Conservation (phyloP, 2,797 vertebrate species). For the Characodon lateralis region DNA sequence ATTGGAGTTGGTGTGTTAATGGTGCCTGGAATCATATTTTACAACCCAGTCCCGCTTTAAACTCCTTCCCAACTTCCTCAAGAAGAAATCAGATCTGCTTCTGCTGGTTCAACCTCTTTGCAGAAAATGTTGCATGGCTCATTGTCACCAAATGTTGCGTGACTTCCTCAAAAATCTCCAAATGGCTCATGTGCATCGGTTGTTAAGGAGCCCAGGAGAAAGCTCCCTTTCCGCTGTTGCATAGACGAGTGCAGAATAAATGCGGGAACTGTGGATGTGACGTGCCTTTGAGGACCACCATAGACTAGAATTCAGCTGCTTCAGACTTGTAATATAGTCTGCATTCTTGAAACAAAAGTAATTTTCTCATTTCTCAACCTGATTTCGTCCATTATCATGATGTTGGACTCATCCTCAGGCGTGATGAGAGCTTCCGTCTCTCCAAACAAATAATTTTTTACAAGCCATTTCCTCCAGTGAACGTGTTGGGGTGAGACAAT, state of each 20-base stretch:
- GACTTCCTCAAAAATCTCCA: constrained; percentile 49
- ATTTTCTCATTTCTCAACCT: background rate
- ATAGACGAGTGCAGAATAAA: constrained; percentile 48
- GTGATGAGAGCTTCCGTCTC: constrained; percentile 39
- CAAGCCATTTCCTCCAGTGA: constrained; percentile 68
- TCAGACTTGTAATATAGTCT: constrained; percentile 2
- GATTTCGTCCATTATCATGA: background rate
- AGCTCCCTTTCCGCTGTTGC: constrained; percentile 37
- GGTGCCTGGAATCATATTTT: background rate
- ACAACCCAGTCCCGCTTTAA: background rate
- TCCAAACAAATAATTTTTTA: constrained; percentile 75
- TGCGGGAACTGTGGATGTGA: constrained; percentile 48
- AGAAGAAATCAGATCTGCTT: constrained; percentile 4
- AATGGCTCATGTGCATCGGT: constrained; percentile 34
- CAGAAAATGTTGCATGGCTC: constrained; percentile 44
- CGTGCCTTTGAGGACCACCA: constrained; percentile 39
- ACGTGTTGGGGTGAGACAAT: constrained; percentile 63
- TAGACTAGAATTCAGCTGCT: constrained; percentile 33
- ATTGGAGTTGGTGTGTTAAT: background rate
- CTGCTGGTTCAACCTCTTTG: constrained; percentile 18
- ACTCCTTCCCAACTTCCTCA: background rate
- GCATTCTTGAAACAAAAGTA: constrained; percentile 14
- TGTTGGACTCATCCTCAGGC: constrained; percentile 23
- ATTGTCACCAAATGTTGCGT: constrained; percentile 68
- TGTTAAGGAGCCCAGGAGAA: constrained; percentile 41